Evolutionary conservation across 2,888 invertebrate species (phyloP).

Genomic region (Caenorhabditis drosophilae): DNA sequence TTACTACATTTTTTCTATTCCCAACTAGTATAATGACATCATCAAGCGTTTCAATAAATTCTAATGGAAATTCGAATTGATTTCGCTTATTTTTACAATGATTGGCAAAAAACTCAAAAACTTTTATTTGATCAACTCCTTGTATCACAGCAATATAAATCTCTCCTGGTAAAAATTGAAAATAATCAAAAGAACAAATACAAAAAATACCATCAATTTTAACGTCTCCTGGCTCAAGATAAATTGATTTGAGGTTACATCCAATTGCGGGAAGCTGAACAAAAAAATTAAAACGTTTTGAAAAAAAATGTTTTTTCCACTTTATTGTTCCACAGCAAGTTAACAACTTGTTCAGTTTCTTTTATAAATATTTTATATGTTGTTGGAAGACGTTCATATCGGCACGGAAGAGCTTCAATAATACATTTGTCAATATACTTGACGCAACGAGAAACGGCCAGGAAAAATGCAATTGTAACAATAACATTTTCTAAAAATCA

Average conservation of each 20-base stretch:
- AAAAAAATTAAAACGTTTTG: not conserved
- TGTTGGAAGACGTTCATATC: conserved; percentile 21
- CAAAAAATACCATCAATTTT: conserved; percentile 20
- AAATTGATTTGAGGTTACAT: conserved; percentile 4
- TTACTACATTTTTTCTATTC: conserved; percentile 19
- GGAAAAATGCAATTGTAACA: conserved; percentile 5
- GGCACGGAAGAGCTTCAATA: conserved; percentile 19
- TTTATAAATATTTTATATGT: conserved; percentile 34
- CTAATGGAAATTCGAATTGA: conserved; percentile 17
- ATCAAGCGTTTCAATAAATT: conserved; percentile 9
- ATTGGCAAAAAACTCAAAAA: conserved; percentile 26
- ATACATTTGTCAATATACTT: conserved; percentile 13
- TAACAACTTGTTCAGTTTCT: conserved; percentile 15
- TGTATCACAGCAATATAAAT: conserved; percentile 19
- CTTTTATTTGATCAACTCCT: conserved; percentile 18
- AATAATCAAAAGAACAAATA: too few species aligned
- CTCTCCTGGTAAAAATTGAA: too few species aligned
- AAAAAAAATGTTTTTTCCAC: too few species aligned
- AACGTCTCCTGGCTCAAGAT: conserved; percentile 31
- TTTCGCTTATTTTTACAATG: conserved; percentile 16
- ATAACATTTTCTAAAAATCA: conserved; percentile 7
- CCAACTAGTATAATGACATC: conserved; percentile 27
- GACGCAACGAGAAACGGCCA: conserved; percentile 15
- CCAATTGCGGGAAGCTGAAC: conserved; percentile 18
- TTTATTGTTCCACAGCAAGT: conserved; percentile 7